Percentiles rank a stretch among this genome's conserved stretches.
These are phyloP conservation scores for Neotoxoptera formosana DNA, from an alignment of 1,140 invertebrate species.

Conservation along the genomic window DNA sequence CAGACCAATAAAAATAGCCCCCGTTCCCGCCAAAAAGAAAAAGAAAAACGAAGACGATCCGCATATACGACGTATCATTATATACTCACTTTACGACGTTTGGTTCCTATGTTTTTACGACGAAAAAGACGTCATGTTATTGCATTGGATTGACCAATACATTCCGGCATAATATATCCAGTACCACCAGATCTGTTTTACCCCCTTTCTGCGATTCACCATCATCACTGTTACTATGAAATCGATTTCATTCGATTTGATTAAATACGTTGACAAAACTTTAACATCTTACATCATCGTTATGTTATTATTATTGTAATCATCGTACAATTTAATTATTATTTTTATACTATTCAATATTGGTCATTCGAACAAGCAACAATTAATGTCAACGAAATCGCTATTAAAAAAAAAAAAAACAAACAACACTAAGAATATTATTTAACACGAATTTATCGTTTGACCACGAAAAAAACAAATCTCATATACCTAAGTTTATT, in stretches of 20 bases:
- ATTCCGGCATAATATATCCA: not conserved
- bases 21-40: not conserved
- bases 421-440: not conserved
- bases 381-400: not conserved
- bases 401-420: not conserved
- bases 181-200: not conserved
- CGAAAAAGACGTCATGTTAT: not conserved
- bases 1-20: slow-evolving; percentile 49
- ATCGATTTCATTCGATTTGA: not conserved
- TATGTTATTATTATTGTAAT: not conserved
- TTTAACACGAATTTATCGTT: not conserved
- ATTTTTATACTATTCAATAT: not conserved
- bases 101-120: slow-evolving; percentile 18
- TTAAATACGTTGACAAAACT: not conserved
- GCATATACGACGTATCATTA: not conserved
- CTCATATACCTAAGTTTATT: not conserved
- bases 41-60: not conserved
- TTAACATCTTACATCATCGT: no score
- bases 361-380: not conserved
- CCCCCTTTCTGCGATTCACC: not conserved
- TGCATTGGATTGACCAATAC: not conserved
- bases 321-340: not conserved
- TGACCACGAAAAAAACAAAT: not conserved
- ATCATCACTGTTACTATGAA: not conserved
- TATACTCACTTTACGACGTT: slow-evolving; percentile 31